Base-by-base conservation (phyloP, 1,140 invertebrate genomes). In the Apis florea region DNA sequence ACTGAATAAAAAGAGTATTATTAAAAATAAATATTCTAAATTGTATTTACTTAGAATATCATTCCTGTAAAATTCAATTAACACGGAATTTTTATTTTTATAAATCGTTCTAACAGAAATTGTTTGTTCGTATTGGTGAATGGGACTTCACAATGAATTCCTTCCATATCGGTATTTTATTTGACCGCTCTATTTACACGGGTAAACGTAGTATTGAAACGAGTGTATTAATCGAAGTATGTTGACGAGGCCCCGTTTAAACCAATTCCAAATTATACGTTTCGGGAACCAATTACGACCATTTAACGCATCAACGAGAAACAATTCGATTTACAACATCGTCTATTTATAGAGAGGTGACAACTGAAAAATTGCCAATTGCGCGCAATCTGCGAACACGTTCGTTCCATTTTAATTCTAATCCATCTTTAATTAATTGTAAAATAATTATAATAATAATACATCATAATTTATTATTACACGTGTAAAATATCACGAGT, bases 221-320 rank as follows among this genome's bases (percentile, higher is more conserved):
- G 26, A n/a, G 51, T 31, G 49, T 66, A 54, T 76, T 24, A 66
- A 40, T 76, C 19, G 61, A 15, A 51, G 13, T 31, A 76, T 53
- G 21, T 54, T 54, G 58, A 66, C 47, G 26, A 66, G 26, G 21
- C 31, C 12, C 63, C 47, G 49, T 54, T 61, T 61, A 66, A 76
- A 66, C 26, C 49, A 21, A 54, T 64, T 76, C 47, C 15, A 66
- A 47, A 64, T 75, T 26, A 75, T 54, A 76, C 49, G 31, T 15
- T 53, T 64, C 53, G 24, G 49, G 17, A 21, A 76, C 13, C 26
- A 76, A 76, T 76, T 66, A 56, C 49, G 11, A 31, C 12, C 49
- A 40, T 66, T 76, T 54, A 64, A 64, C 10, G 24, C 26, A 17
- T 15, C 24, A 40, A 12, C 13, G 49, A 47, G 51, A 66, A 40